Evolutionary conservation across 2,113 vertebrate species (phyloP).

Genomic region (Rutilus rutilus): DNA sequence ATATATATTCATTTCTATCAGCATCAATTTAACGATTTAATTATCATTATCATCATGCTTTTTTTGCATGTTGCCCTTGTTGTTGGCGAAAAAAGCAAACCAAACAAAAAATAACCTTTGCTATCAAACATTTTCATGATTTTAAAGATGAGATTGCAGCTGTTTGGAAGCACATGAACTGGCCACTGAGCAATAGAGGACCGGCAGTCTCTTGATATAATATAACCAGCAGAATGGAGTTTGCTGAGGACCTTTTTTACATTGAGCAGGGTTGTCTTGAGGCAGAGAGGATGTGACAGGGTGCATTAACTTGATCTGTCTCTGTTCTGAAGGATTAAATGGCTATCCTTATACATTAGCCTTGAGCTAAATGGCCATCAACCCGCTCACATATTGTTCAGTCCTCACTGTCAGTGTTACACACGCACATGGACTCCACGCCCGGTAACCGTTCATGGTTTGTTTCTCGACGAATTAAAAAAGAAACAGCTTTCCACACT

Average conservation of each 20-base stretch:
- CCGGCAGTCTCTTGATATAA: constrained; percentile 37
- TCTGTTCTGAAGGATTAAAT: constrained; percentile 62
- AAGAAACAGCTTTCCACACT: constrained; percentile 40
- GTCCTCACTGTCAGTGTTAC: constrained; percentile 3
- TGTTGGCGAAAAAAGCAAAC: neutral
- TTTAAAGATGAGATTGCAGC: neutral
- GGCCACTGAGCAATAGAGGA: neutral
- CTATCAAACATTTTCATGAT: neutral
- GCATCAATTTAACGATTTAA: neutral
- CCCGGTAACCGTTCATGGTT: constrained; percentile 22
- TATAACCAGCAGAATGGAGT: constrained; percentile 62
- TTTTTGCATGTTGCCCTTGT: neutral
- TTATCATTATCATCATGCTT: neutral
- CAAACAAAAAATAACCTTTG: neutral
- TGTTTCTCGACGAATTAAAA: constrained; percentile 42
- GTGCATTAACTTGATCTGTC: constrained; percentile 66
- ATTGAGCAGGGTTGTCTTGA: constrained; percentile 61
- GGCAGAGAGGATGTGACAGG: constrained; percentile 65
- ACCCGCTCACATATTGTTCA: constrained; percentile 22
- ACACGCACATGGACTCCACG: neutral
- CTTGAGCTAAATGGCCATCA: constrained; percentile 57
- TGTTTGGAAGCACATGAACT: constrained; percentile 6
- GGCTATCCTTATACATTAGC: constrained; percentile 56
- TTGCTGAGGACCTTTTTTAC: constrained; percentile 59
- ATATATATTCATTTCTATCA: too few relatives aligned